Conservation (phyloP, 2,888 invertebrate genomes). For the Callyntrura sp. region DNA sequence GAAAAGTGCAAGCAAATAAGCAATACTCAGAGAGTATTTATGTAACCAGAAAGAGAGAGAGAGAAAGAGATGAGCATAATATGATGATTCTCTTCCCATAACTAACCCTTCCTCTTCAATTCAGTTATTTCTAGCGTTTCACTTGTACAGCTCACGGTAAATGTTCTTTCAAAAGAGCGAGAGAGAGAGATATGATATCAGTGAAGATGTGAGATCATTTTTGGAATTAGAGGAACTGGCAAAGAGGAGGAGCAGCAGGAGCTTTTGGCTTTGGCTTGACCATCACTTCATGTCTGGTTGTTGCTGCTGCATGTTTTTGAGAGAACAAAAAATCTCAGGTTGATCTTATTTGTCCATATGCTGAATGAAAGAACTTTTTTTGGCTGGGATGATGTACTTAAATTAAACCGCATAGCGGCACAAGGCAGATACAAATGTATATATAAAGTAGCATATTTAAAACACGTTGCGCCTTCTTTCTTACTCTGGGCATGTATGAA, state of each 20-base stretch:
- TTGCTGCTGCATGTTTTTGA: background rate
- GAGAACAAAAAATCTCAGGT: slow-evolving; percentile 1
- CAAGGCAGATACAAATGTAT: background rate
- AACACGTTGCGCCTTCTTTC: background rate
- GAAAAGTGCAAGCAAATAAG: background rate
- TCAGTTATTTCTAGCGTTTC: slow-evolving; percentile 14
- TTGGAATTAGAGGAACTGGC: slow-evolving; percentile 16
- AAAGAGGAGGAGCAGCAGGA: background rate
- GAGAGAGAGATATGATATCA: background rate
- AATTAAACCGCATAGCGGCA: background rate
- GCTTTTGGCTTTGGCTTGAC: slow-evolving; percentile 21
- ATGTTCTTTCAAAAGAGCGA: background rate
- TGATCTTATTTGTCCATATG: slow-evolving; percentile 25
- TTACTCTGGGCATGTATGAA: background rate
- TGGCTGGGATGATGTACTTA: background rate
- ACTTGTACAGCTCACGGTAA: slow-evolving; percentile 4
- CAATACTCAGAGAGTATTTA: background rate
- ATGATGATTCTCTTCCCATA: slow-evolving; percentile 24
- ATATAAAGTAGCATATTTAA: background rate
- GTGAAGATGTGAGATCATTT: slow-evolving; percentile 34
- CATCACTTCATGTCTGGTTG: background rate
- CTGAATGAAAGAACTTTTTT: background rate
- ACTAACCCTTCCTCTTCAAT: slow-evolving; percentile 50
- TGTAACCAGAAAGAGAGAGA: background rate
- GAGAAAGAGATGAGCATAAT: background rate